A percentile compares a stretch with the other conserved stretches of the same genome.
Evolutionary conservation across 1,140 invertebrate species (phyloP).

Genomic region (Agraylea sexmaculata): DNA sequence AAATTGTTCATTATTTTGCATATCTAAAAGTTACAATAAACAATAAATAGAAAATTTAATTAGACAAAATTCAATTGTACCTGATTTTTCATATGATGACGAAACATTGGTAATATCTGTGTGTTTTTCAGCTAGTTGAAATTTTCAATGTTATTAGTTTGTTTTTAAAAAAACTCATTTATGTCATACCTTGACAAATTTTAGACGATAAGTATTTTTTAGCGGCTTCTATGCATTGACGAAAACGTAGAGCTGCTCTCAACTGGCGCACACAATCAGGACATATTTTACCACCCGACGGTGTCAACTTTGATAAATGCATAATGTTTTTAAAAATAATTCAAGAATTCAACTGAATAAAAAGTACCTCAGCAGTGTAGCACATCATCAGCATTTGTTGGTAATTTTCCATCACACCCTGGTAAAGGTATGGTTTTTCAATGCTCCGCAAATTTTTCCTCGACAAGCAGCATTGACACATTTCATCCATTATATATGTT

Average conservation of each 20-base stretch:
- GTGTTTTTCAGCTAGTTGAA: neutral
- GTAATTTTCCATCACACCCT: conserved; percentile 16
- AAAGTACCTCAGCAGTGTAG: conserved; percentile 14
- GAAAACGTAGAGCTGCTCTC: conserved; percentile 13
- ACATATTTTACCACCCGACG: conserved; percentile 16
- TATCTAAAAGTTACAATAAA: no score
- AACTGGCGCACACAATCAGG: conserved; percentile 16
- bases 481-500: no score
- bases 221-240: conserved; percentile 13
- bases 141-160: neutral
- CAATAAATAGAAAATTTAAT: no score
- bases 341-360: neutral
- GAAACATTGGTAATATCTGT: no score
- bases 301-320: conserved; percentile 3
- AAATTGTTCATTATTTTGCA: neutral
- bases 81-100: no score
- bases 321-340: conserved; percentile 1
- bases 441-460: conserved; percentile 14
- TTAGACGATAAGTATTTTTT: conserved; percentile 8
- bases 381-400: conserved; percentile 13
- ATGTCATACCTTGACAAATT: neutral
- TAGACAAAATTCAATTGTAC: no score
- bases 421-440: conserved; percentile 13
- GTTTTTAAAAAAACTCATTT: neutral
- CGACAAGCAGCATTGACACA: conserved; percentile 18